A percentile compares a stretch with the other conserved stretches of the same genome.
phyloP scores from a whole-genome alignment of 2,797 vertebrate species.

The Enteromius argenteus region DNA sequence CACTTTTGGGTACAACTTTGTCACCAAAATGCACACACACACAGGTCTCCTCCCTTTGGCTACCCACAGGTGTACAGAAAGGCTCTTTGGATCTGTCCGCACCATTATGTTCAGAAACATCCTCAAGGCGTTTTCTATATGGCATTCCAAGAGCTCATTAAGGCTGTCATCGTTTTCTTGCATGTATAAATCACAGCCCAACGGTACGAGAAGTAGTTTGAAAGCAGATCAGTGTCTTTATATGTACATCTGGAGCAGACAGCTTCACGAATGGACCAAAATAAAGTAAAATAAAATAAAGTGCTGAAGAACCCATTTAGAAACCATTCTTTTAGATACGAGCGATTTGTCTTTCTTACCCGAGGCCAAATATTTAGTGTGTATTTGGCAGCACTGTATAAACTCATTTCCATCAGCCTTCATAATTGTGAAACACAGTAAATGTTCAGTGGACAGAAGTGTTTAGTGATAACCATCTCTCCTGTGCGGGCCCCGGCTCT shows the following conservation, averaged over 20 bases:
- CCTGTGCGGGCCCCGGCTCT: neutral
- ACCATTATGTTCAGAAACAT: constrained; percentile 37
- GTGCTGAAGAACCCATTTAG: neutral
- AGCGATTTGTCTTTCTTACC: neutral
- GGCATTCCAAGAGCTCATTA: constrained; percentile 40
- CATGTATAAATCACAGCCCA: constrained; percentile 31
- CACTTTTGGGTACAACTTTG: too few relatives aligned
- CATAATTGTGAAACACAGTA: constrained; percentile 9
- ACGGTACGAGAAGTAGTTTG: neutral
- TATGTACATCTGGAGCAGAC: neutral
- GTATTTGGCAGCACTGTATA: neutral
- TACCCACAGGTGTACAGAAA: constrained; percentile 43
- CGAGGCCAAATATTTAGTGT: neutral
- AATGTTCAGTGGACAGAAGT: constrained; percentile 11
- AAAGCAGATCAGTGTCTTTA: neutral
- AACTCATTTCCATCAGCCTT: neutral
- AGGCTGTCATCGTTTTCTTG: constrained; percentile 17
- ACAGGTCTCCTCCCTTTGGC: constrained; percentile 24
- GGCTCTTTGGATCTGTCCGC: constrained; percentile 11
- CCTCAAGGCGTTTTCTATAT: constrained; percentile 31
- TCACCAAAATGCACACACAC: neutral
- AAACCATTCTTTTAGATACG: neutral
- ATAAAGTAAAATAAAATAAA: neutral
- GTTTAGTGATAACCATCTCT: constrained; percentile 26
- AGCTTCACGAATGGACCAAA: neutral